Percentiles rank a stretch among this genome's conserved stretches.
These are phyloP conservation scores for Polyergus mexicanus DNA, from an alignment of 1,140 invertebrate genomes.

Conservation along the genomic window DNA sequence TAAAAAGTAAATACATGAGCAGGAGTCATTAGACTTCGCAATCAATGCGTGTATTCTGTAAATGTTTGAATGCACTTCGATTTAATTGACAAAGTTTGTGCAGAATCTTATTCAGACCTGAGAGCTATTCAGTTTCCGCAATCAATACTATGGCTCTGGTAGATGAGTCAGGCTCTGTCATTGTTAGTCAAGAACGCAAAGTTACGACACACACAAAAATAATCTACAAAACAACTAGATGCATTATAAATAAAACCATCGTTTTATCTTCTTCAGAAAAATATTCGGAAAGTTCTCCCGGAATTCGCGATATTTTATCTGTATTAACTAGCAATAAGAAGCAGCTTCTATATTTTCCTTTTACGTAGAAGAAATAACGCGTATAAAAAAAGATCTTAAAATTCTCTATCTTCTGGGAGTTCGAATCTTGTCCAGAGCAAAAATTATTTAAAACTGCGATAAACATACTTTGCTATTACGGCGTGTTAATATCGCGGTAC, in stretches of 20 bases:
- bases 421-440: neutral
- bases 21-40: conserved; percentile 30
- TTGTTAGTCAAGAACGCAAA: conserved; percentile 47
- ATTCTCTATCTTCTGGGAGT: neutral
- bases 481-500: conserved; percentile 3
- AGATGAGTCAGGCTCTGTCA: conserved; percentile 55
- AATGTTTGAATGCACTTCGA: conserved; percentile 63
- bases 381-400: conserved; percentile 10
- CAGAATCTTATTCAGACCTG: conserved; percentile 56
- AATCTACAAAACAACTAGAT: neutral
- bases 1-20: conserved; percentile 37
- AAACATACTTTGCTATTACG: neutral
- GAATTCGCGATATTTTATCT: neutral
- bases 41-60: conserved; percentile 58
- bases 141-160: conserved; percentile 52
- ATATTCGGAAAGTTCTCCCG: neutral
- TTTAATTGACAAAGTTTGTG: conserved; percentile 66
- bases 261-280: neutral
- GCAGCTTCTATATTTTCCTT: neutral
- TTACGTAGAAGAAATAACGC: neutral
- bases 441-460: neutral
- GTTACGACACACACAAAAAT: conserved; percentile 38
- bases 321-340: neutral
- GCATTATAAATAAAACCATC: conserved; percentile 32
- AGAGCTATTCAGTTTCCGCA: conserved; percentile 57